A percentile compares a stretch with the other conserved stretches of the same genome.
phyloP scores from a whole-genome alignment of 2,888 invertebrate species.

The Trissolcus japonicus region DNA sequence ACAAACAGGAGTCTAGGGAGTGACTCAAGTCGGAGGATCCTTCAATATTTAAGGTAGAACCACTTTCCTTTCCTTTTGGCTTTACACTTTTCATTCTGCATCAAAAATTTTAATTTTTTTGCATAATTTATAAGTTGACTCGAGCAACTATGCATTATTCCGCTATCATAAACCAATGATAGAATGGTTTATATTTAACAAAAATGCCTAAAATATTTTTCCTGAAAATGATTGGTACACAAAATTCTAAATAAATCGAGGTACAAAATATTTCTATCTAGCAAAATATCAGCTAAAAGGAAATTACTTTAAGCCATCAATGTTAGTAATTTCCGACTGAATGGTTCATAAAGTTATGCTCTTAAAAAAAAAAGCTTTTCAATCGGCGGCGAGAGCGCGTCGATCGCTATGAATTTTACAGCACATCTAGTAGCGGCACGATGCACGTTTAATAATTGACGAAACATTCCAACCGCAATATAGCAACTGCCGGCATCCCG shows the following conservation, averaged over 20 bases:
- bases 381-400: slow-evolving; percentile 66
- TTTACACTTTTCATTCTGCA: slow-evolving; percentile 27
- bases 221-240: background rate
- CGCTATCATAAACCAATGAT: background rate
- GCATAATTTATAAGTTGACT: slow-evolving; percentile 7
- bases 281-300: too few relatives aligned
- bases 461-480: slow-evolving; percentile 73
- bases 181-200: background rate
- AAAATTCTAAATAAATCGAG: too few relatives aligned
- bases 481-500: slow-evolving; percentile 63
- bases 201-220: background rate
- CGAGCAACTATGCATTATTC: background rate
- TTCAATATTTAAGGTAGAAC: slow-evolving; percentile 62
- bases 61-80: slow-evolving; percentile 53
- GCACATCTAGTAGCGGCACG: slow-evolving; percentile 69
- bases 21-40: slow-evolving; percentile 51
- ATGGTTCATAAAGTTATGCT: slow-evolving; percentile 57
- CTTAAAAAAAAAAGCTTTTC: slow-evolving; percentile 66
- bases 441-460: slow-evolving; percentile 72
- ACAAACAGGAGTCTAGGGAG: slow-evolving; percentile 62
- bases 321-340: slow-evolving; percentile 41
- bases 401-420: slow-evolving; percentile 72
- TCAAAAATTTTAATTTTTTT: slow-evolving; percentile 30
- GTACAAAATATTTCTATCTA: too few relatives aligned
- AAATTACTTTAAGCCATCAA: slow-evolving; percentile 3